Evolutionary conservation across 2,113 vertebrate species (phyloP), one percentile per base, ranked within the genome.

Genomic region (Choloepus hoffmanni): DNA sequence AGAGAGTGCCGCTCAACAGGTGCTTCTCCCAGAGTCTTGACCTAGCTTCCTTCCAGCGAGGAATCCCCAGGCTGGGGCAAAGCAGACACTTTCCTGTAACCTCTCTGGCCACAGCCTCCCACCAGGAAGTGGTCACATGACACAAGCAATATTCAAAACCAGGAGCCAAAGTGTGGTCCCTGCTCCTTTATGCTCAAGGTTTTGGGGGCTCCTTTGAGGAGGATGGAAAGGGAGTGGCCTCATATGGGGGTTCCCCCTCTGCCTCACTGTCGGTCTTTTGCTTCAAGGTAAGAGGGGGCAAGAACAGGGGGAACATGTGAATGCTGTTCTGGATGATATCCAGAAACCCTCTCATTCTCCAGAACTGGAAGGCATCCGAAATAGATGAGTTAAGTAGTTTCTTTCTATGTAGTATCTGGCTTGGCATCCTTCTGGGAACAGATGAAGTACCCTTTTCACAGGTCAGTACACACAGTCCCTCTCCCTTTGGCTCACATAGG

Each of bases 251-350:
- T 23, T 72, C 43, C 33, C 91, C 55, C 60, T 89, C 67, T 76
- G 48, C 55, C 77, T 95, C 60, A 53, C 21, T n/a, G 21, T 90
- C 81, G 53, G 48, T 43, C 30, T 97, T 85, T 62, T 93, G 62
- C 68, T 95, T 82, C 83, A 76, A 95, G 94, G 92, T 94, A 97
- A 93, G 89, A 67, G 8, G 43, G 45, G 77, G 9, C 65, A 60
- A 68, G n/a, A 50, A 68, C 16, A n/a, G 65, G 87, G 50, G 26
- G 43, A 40, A 68, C 19, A 76, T 33, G 43, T 14, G 19, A 85
- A 50, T 48, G 19, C 18, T 63, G 19, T 83, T 93, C 81, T 26
- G 19, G 24, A n/a, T 7, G 55, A 70, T 65, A 89, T 76, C 85
- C 11, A 76, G n/a, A 76, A 92, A 58, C 45, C 12, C 28, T 85